A percentile compares a stretch with the other conserved stretches of the same genome.
phyloP scores from a whole-genome alignment of 1,140 invertebrate species.

The Zaprionus inermis region DNA sequence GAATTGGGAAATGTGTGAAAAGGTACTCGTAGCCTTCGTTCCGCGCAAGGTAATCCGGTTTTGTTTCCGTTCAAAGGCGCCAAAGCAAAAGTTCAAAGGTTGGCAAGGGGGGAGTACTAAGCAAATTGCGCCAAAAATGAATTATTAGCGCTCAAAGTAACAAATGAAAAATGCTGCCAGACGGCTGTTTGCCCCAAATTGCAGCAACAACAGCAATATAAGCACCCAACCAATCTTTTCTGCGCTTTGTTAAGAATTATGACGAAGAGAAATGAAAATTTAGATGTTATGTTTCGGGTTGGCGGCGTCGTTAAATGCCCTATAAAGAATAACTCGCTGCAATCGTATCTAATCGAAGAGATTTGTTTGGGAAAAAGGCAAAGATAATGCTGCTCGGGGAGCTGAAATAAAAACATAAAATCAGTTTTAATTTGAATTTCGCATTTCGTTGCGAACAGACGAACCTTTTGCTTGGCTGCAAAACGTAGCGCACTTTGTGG shows the following conservation, averaged over 20 bases:
- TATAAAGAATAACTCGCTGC: not conserved
- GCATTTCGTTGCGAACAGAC: not conserved
- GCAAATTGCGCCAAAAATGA: conserved; percentile 78
- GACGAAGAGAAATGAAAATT: conserved; percentile 70
- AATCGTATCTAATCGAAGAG: not conserved
- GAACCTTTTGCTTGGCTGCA: not conserved
- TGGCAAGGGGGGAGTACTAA: conserved; percentile 33
- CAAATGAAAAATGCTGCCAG: conserved; percentile 65
- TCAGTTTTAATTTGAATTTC: not conserved
- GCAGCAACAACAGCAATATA: conserved; percentile 43
- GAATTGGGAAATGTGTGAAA: conserved; percentile 59
- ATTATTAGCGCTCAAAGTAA: conserved; percentile 72
- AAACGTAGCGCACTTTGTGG: conserved; percentile 25
- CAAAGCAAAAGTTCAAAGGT: conserved; percentile 32
- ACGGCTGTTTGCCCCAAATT: conserved; percentile 66
- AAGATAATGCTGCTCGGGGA: not conserved
- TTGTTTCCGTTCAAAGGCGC: conserved; percentile 41
- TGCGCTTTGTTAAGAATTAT: conserved; percentile 71
- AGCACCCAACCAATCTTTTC: conserved; percentile 41
- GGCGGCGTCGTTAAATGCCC: conserved; percentile 3
- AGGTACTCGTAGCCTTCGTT: conserved; percentile 49
- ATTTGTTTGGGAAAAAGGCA: not conserved
- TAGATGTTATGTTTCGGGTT: conserved; percentile 7
- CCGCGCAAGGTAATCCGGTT: conserved; percentile 62
- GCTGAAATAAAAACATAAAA: not conserved